These are phyloP conservation scores for Aptenodytes forsteri DNA, from an alignment of 2,113 vertebrate genomes.

Conservation along the genomic window DNA sequence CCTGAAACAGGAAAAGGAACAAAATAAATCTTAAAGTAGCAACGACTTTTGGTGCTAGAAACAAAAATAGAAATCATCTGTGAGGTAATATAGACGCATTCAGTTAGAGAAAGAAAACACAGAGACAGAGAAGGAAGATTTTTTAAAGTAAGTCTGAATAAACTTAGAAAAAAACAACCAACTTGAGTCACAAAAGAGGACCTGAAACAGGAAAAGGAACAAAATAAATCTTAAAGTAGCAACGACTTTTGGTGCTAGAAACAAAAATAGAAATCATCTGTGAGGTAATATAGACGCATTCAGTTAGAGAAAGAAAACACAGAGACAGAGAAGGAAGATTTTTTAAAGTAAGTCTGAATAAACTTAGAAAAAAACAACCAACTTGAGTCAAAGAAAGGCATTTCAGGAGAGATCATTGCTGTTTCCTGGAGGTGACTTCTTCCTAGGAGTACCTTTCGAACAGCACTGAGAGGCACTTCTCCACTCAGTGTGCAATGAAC, in stretches of 20 bases:
- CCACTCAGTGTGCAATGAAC: neutral
- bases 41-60: neutral
- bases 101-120: neutral
- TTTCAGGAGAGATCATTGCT: neutral
- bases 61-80: neutral
- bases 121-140: neutral
- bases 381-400: neutral
- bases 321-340: neutral
- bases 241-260: neutral
- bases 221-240: neutral
- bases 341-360: neutral
- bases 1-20: conserved; percentile 19
- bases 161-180: neutral
- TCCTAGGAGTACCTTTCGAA: neutral
- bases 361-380: neutral
- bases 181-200: neutral
- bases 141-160: neutral
- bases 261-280: neutral
- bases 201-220: conserved; percentile 19
- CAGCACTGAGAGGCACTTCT: neutral
- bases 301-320: neutral
- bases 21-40: neutral
- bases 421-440: neutral
- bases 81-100: neutral
- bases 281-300: neutral